A percentile compares a stretch with the other conserved stretches of the same genome.
phyloP scores from a whole-genome alignment of 2,797 vertebrate genomes.

The Takifugu rubripes region DNA sequence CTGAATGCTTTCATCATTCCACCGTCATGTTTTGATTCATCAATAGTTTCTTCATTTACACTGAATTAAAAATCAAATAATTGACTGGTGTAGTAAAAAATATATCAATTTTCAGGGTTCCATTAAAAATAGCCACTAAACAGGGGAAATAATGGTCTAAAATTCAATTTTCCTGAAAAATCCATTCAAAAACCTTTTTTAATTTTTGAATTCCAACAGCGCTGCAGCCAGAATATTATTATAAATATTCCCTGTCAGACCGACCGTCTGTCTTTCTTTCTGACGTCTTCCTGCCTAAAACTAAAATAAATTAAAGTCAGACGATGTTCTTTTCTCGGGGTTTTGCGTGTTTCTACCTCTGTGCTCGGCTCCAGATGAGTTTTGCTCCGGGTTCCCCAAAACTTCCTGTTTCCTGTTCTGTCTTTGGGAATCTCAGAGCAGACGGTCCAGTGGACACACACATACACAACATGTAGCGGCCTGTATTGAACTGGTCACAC shows the following conservation, averaged over 20 bases:
- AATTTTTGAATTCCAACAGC: not conserved
- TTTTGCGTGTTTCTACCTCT: conserved; percentile 17
- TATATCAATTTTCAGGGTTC: no score
- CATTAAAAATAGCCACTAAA: no score
- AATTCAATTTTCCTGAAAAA: no score
- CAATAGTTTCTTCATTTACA: no score
- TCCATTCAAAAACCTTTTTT: no score
- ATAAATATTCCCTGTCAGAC: not conserved
- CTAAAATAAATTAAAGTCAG: not conserved
- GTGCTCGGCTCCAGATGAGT: conserved; percentile 71
- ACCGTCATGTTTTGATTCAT: no score
- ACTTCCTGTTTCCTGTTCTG: conserved; percentile 2
- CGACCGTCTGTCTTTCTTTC: conserved; percentile 50
- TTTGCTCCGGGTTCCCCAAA: conserved; percentile 47
- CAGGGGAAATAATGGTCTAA: no score
- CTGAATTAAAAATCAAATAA: no score
- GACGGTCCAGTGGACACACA: conserved; percentile 37
- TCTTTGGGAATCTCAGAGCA: conserved; percentile 43
- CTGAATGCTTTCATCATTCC: no score
- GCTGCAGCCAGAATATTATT: not conserved
- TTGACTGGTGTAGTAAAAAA: no score
- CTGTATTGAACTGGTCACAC: conserved; percentile 1
- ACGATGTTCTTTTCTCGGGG: not conserved
- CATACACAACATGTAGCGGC: not conserved
- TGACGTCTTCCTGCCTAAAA: conserved; percentile 51